These are phyloP conservation scores for Rhamphomyia laevipes DNA, from an alignment of 2,888 invertebrate genomes.

Conservation along the genomic window DNA sequence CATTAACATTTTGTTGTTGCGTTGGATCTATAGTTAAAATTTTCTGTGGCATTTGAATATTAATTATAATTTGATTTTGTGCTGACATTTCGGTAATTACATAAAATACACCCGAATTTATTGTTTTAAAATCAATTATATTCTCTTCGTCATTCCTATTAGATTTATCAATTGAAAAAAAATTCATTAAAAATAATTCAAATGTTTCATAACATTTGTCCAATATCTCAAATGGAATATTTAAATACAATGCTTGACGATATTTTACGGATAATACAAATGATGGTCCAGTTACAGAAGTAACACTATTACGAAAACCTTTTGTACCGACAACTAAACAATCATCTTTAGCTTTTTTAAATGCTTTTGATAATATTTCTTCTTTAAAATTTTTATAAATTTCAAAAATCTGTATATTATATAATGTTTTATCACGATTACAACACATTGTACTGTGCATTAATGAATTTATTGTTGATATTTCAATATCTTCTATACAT, in stretches of 20 bases:
- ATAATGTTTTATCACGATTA: constrained; percentile 47
- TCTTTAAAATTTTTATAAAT: constrained; percentile 64
- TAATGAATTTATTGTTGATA: constrained; percentile 44
- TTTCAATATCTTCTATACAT: constrained; percentile 40
- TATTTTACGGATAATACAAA: constrained; percentile 39
- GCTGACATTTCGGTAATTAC: constrained; percentile 40
- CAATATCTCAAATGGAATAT: constrained; percentile 24
- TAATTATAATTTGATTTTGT: constrained; percentile 25
- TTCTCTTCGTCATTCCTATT: not conserved
- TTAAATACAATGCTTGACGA: constrained; percentile 27
- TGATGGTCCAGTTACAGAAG: constrained; percentile 24
- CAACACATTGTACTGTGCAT: constrained; percentile 55
- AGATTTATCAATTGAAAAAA: constrained; percentile 12
- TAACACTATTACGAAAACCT: constrained; percentile 27
- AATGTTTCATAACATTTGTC: constrained; percentile 23
- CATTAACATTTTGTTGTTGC: constrained; percentile 20
- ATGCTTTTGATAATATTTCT: constrained; percentile 45
- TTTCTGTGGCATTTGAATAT: constrained; percentile 27
- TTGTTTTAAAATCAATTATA: constrained; percentile 30
- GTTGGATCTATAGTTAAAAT: constrained; percentile 33
- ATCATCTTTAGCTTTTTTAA: constrained; percentile 46
- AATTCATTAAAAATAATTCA: constrained; percentile 14
- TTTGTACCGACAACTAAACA: constrained; percentile 42
- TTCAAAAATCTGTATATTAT: constrained; percentile 54
- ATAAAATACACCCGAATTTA: constrained; percentile 40